Evolutionary conservation across 1,140 invertebrate species (phyloP).

Genomic region (Dufourea novaeangliae): DNA sequence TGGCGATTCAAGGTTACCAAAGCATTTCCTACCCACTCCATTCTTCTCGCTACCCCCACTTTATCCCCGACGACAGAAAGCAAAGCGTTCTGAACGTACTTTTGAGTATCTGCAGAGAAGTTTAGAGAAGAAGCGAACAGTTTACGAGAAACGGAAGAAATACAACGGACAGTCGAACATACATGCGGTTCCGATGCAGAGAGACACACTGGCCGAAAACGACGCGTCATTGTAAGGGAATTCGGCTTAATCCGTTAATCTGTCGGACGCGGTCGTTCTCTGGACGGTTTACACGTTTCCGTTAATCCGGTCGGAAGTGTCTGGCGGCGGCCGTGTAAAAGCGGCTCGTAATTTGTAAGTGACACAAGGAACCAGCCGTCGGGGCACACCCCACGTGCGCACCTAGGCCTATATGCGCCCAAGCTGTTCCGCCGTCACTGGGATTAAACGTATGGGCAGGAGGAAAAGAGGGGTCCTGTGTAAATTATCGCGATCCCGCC

Average conservation of each 20-base stretch:
- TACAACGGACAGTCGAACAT: background rate
- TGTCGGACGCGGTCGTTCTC: conserved; percentile 37
- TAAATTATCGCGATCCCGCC: conserved; percentile 46
- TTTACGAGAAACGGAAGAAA: background rate
- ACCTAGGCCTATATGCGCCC: conserved; percentile 30
- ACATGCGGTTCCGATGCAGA: background rate
- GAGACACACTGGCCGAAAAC: conserved; percentile 20
- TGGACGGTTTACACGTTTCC: conserved; percentile 46
- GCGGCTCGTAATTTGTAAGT: conserved; percentile 55
- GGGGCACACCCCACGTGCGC: conserved; percentile 28
- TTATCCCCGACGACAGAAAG: no score
- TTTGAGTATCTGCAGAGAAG: no score
- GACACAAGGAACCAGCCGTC: conserved; percentile 39
- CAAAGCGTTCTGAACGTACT: no score
- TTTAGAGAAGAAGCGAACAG: no score
- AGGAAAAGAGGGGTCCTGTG: background rate
- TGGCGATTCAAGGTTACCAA: no score
- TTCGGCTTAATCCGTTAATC: conserved; percentile 52
- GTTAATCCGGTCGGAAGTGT: conserved; percentile 52
- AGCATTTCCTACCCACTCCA: no score
- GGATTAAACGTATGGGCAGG: conserved; percentile 32
- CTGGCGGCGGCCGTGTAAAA: conserved; percentile 49
- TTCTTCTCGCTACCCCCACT: no score
- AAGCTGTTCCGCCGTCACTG: conserved; percentile 1
- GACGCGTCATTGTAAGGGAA: conserved; percentile 40